phyloP scores from a whole-genome alignment of 2,888 invertebrate species.

The Coleophora flavipennella region DNA sequence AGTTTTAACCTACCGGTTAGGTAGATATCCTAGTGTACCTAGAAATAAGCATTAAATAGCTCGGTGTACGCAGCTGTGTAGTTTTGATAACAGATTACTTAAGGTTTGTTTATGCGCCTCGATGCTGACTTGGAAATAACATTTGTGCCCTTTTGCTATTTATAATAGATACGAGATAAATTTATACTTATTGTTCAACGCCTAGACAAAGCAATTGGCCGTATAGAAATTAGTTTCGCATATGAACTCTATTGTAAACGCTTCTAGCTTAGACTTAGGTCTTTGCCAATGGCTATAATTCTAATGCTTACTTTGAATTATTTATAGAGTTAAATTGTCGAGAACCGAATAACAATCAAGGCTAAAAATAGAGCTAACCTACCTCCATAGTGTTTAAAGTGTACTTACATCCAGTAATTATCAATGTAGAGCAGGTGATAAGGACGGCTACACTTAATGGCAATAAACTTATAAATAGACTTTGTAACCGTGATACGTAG shows the following conservation, averaged over 20 bases:
- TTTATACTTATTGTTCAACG: conserved; percentile 51
- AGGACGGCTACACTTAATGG: conserved; percentile 11
- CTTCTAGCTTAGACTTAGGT: too few relatives aligned
- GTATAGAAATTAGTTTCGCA: too few relatives aligned
- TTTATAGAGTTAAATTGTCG: too few relatives aligned
- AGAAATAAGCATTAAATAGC: too few relatives aligned
- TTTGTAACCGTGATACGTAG: too few relatives aligned
- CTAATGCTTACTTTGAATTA: too few relatives aligned
- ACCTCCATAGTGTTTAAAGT: conserved; percentile 31
- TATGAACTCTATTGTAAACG: too few relatives aligned
- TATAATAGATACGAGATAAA: neutral
- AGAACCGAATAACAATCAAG: conserved; percentile 34
- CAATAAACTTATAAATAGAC: conserved; percentile 3
- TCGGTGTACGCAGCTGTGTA: too few relatives aligned
- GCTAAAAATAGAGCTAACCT: conserved; percentile 50
- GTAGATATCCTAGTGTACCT: too few relatives aligned
- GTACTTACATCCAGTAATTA: conserved; percentile 21
- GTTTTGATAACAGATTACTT: too few relatives aligned
- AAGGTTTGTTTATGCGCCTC: neutral
- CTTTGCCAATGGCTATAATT: too few relatives aligned
- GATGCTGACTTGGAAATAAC: neutral
- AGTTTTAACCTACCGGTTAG: too few relatives aligned
- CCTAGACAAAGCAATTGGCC: conserved; percentile 22
- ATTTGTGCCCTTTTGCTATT: neutral
- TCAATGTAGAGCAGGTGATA: conserved; percentile 19